Evolutionary conservation across 2,888 invertebrate species (phyloP).

Genomic region (Biston betularia): DNA sequence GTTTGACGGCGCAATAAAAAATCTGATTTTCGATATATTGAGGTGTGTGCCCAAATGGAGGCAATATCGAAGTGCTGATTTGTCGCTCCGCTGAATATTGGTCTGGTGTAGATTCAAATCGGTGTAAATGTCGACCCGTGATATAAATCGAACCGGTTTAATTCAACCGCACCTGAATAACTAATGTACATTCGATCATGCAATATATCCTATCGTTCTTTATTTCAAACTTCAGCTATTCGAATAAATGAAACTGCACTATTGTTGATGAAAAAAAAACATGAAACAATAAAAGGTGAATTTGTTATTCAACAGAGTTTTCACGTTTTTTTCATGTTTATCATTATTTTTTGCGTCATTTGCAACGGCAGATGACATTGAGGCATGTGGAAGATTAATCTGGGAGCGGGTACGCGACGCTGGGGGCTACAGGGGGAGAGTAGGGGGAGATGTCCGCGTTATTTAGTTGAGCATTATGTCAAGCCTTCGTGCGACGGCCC

Average conservation of each 20-base stretch:
- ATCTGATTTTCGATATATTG: slow-evolving; percentile 79
- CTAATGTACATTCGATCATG: slow-evolving; percentile 35
- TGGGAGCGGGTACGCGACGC: slow-evolving; percentile 48
- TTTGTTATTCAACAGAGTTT: slow-evolving; percentile 48
- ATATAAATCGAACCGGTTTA: slow-evolving; percentile 65
- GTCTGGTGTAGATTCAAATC: slow-evolving; percentile 83
- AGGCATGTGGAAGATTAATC: slow-evolving; percentile 78
- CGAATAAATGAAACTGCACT: slow-evolving; percentile 10
- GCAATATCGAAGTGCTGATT: slow-evolving; percentile 85
- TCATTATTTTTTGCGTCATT: slow-evolving; percentile 75
- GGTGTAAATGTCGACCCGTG: slow-evolving; percentile 64
- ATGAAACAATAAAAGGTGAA: slow-evolving; percentile 32
- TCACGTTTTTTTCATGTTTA: slow-evolving; percentile 59
- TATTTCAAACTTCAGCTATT: slow-evolving; percentile 11
- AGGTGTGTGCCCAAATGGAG: slow-evolving; percentile 81
- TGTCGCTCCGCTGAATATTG: slow-evolving; percentile 82
- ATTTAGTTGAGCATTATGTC: slow-evolving; percentile 77
- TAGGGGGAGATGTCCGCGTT: slow-evolving; percentile 62
- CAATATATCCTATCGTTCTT: slow-evolving; percentile 20
- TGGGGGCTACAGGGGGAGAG: slow-evolving; percentile 24
- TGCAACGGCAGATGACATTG: slow-evolving; percentile 76
- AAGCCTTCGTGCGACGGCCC: slow-evolving; percentile 56
- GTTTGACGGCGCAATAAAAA: slow-evolving; percentile 67
- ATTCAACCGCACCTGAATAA: slow-evolving; percentile 61
- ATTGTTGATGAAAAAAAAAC: slow-evolving; percentile 20